Conservation (phyloP, 2,113 vertebrate genomes). For the Panthera leo region DNA sequence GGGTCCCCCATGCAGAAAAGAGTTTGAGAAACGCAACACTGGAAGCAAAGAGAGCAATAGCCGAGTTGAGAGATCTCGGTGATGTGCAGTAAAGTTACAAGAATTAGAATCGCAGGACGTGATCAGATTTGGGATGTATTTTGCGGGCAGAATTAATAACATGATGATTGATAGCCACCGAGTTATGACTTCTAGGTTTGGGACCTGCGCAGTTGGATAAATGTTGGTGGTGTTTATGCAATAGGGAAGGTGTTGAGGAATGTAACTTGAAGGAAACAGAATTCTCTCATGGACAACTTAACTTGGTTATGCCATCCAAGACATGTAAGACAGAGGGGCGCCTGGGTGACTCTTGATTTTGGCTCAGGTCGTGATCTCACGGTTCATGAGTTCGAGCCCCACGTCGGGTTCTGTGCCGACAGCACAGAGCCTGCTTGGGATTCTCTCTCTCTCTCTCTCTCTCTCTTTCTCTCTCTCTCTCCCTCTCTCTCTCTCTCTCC, state of each 20-base stretch:
- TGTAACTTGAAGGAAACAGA: neutral
- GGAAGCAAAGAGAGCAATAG: neutral
- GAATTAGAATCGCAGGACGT: neutral
- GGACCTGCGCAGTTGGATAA: no score
- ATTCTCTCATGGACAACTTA: neutral
- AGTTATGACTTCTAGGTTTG: neutral
- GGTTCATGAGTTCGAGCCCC: no score
- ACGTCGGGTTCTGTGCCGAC: no score
- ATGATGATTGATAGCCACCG: neutral
- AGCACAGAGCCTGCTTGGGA: no score
- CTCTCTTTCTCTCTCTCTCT: no score
- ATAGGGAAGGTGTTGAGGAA: fast-evolving
- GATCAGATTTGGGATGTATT: neutral
- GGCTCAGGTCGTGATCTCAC: no score
- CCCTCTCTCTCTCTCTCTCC: no score
- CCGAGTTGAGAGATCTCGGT: neutral
- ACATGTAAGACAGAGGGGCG: no score
- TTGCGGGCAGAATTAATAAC: neutral
- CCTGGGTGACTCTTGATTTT: no score
- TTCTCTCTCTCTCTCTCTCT: no score
- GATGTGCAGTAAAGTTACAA: neutral
- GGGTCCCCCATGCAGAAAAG: neutral
- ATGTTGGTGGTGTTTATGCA: neutral
- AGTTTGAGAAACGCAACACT: neutral
- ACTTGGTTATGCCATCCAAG: no score